Conservation (phyloP, 2,113 vertebrate species). For the Mustela lutreola region DNA sequence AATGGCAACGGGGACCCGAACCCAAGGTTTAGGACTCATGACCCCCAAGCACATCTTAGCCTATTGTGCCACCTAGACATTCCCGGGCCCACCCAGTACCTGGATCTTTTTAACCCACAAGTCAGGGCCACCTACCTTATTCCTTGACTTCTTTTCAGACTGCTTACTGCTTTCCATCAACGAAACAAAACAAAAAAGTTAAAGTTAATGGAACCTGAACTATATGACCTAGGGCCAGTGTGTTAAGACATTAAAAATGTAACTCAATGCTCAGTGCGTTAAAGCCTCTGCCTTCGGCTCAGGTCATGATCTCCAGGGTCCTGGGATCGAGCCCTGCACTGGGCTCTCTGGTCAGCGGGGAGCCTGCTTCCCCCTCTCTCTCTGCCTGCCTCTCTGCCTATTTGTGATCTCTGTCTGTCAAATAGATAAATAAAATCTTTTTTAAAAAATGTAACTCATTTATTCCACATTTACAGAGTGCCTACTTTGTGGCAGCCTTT, state of each 20-base stretch:
- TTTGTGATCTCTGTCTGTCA: no score
- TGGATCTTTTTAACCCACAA: not conserved
- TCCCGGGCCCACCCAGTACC: not conserved
- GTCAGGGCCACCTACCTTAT: not conserved
- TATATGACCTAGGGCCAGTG: not conserved
- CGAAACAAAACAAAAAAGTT: not conserved
- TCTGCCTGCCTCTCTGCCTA: no score
- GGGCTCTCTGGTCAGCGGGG: no score
- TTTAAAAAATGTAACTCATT: not conserved
- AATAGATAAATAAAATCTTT: no score
- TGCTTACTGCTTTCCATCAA: not conserved
- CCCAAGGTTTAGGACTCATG: not conserved
- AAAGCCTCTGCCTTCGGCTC: no score
- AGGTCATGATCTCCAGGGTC: no score
- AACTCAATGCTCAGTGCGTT: not conserved
- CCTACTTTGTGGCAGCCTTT: not conserved
- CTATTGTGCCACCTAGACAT: not conserved
- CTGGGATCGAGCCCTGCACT: no score
- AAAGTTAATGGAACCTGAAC: not conserved
- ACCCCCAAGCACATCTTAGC: not conserved
- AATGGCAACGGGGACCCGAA: not conserved
- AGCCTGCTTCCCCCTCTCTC: no score
- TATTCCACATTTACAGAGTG: not conserved
- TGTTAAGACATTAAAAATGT: not conserved
- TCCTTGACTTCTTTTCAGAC: not conserved